These are phyloP conservation scores for rat (Rattus norvegicus) DNA, from an alignment of 2,113 vertebrate species.

Conservation along the genomic window DNA sequence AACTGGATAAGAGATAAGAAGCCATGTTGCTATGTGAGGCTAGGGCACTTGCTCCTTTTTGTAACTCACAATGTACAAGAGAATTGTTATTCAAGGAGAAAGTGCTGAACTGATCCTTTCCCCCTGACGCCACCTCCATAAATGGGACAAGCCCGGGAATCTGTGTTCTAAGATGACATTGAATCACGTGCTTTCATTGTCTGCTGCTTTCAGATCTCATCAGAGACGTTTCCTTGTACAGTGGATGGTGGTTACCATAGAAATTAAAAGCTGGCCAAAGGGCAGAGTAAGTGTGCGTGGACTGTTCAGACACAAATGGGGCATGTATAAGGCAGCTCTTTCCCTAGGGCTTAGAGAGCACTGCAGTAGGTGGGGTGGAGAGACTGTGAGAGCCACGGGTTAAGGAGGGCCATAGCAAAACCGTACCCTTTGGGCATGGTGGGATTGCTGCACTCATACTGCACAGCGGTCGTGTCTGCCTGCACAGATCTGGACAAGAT, in stretches of 20 bases:
- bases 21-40: neutral
- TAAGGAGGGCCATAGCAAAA: neutral
- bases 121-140: neutral
- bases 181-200: neutral
- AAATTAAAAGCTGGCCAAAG: neutral
- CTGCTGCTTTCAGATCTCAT: neutral
- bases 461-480: neutral
- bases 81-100: neutral
- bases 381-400: neutral
- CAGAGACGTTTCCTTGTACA: too few species aligned
- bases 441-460: neutral
- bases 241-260: neutral
- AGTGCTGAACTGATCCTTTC: neutral
- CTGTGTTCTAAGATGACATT: constrained; percentile 3
- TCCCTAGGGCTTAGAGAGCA: neutral
- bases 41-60: neutral
- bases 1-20: neutral
- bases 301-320: too few species aligned
- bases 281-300: neutral
- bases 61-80: neutral
- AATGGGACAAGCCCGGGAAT: neutral
- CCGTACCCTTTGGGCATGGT: too few species aligned
- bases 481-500: neutral
- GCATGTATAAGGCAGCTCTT: neutral
- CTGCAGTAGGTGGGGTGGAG: neutral